A percentile compares a stretch with the other conserved stretches of the same genome.
Evolutionary conservation across 2,888 invertebrate genomes (phyloP).

Genomic region (Stegophylla sp.): DNA sequence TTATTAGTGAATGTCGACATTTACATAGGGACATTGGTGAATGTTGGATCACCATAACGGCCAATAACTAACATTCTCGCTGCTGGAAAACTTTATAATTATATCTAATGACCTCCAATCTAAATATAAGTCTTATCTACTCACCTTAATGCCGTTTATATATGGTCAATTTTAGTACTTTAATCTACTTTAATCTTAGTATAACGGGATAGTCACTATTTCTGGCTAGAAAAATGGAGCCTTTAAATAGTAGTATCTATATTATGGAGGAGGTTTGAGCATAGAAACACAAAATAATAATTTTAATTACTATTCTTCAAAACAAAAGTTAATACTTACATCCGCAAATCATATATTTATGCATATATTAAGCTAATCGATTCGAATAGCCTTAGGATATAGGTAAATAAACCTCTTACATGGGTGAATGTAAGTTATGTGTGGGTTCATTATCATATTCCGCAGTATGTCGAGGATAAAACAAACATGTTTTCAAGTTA

Average conservation of each 20-base stretch:
- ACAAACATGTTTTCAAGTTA: conserved; percentile 10
- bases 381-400: conserved; percentile 16
- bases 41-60: no score
- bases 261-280: background rate
- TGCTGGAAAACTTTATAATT: no score
- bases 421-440: background rate
- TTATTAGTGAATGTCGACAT: no score
- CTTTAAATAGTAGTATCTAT: background rate
- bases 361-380: background rate
- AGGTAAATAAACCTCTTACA: conserved; percentile 3
- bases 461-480: conserved; percentile 42
- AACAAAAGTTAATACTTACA: background rate
- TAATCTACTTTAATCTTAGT: no score
- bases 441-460: conserved; percentile 41
- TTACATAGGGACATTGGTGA: no score
- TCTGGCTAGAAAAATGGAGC: background rate
- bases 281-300: background rate
- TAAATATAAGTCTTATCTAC: no score
- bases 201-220: background rate
- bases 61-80: no score
- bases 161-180: no score
- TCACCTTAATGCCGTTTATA: no score
- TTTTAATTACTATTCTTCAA: background rate
- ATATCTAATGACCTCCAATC: no score
- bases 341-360: background rate